phyloP scores from a whole-genome alignment of 2,797 vertebrate genomes.

The Cephalopachus bancanus region DNA sequence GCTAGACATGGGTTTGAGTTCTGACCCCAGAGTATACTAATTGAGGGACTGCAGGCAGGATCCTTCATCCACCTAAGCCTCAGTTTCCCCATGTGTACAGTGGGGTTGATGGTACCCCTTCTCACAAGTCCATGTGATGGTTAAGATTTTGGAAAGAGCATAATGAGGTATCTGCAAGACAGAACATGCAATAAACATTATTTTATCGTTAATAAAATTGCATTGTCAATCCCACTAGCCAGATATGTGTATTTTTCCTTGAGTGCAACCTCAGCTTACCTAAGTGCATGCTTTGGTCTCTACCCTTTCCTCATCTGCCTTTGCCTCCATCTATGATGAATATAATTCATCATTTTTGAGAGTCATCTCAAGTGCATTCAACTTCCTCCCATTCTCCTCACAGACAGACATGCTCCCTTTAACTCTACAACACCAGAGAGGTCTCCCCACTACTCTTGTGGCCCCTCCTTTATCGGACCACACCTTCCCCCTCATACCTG shows the following conservation, averaged over 20 bases:
- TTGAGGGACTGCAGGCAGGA: neutral
- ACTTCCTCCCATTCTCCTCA: neutral
- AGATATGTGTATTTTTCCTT: conserved; percentile 23
- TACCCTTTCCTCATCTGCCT: conserved; percentile 4
- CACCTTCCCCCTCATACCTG: neutral
- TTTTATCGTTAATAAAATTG: conserved; percentile 26
- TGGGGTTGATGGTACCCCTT: neutral
- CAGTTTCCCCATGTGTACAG: neutral
- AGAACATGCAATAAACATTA: neutral
- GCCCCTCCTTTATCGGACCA: neutral
- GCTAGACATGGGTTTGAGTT: neutral
- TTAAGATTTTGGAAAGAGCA: neutral
- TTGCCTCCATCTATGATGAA: neutral
- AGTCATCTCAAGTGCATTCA: neutral
- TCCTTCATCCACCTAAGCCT: neutral
- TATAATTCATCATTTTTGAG: conserved; percentile 38
- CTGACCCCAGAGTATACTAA: neutral
- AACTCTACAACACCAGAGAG: neutral
- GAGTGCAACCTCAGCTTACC: neutral
- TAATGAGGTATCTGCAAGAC: neutral
- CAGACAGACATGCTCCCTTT: neutral
- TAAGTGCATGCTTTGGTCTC: neutral
- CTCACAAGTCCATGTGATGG: neutral
- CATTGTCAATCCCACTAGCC: neutral
- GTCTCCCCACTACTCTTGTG: neutral